Percentiles rank a stretch among this genome's conserved stretches.
Evolutionary conservation across 1,140 invertebrate species (phyloP).

Genomic region (Hypothenemus hampei): DNA sequence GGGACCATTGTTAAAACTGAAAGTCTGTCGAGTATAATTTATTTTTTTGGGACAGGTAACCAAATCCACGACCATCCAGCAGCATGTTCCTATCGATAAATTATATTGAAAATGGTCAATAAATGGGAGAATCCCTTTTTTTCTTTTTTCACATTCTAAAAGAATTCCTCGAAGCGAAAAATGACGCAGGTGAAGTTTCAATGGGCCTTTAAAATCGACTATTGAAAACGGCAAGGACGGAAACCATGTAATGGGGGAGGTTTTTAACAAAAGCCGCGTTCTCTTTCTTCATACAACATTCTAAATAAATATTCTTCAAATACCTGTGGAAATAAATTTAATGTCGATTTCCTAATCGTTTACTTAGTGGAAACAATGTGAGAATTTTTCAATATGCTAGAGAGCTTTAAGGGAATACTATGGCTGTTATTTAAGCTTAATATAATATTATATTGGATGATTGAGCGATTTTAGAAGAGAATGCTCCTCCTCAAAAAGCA

Average conservation of each 20-base stretch:
- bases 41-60: constrained; percentile 10
- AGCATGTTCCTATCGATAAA: constrained; percentile 6
- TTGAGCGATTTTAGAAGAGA: too few relatives aligned
- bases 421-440: too few relatives aligned
- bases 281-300: too few relatives aligned
- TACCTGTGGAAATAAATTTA: too few relatives aligned
- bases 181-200: constrained; percentile 13
- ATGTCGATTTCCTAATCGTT: too few relatives aligned
- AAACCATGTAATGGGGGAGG: constrained; percentile 12
- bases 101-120: constrained; percentile 20
- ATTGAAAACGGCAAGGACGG: constrained; percentile 15
- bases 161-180: constrained; percentile 13
- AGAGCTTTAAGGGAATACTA: too few relatives aligned
- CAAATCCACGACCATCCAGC: constrained; percentile 2
- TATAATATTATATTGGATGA: too few relatives aligned
- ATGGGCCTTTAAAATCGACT: constrained; percentile 12
- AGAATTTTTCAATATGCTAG: too few relatives aligned
- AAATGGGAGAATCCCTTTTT: constrained; percentile 6
- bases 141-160: background rate
- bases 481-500: too few relatives aligned
- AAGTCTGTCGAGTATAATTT: constrained; percentile 5
- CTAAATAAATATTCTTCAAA: too few relatives aligned
- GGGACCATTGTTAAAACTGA: constrained; percentile 8
- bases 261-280: background rate
- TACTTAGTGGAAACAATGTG: too few relatives aligned